These are phyloP conservation scores for Seira sanloemensis DNA, from an alignment of 2,888 invertebrate genomes.

Conservation along the genomic window DNA sequence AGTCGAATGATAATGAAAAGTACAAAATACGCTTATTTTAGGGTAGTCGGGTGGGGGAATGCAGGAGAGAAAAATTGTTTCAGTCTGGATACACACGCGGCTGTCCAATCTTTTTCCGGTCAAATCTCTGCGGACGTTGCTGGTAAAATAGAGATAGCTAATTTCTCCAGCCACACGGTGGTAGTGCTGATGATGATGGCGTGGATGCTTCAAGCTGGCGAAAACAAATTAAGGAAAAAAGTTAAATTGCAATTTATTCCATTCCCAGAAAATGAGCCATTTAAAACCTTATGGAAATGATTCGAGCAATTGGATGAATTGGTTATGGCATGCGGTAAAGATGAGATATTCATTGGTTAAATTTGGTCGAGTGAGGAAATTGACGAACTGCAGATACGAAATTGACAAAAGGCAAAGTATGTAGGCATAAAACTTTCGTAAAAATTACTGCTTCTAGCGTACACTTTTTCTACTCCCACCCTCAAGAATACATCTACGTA, in stretches of 20 bases:
- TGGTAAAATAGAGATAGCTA: slow-evolving; percentile 38
- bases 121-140: slow-evolving; percentile 57
- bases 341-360: background rate
- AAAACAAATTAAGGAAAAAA: background rate
- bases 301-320: background rate
- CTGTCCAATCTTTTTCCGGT: slow-evolving; percentile 34
- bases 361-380: background rate
- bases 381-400: too few relatives aligned
- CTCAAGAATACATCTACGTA: too few relatives aligned
- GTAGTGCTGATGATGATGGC: background rate
- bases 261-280: background rate
- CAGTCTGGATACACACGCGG: background rate
- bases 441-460: background rate
- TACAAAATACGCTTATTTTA: too few relatives aligned
- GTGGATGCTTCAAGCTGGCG: background rate
- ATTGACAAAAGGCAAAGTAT: too few relatives aligned
- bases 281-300: background rate
- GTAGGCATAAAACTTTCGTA: background rate
- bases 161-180: slow-evolving; percentile 18
- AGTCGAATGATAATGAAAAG: too few relatives aligned
- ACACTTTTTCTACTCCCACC: background rate
- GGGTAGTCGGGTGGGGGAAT: too few relatives aligned
- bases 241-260: background rate
- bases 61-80: background rate
- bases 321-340: background rate